These are phyloP conservation scores for Oryzias celebensis DNA, from an alignment of 2,113 vertebrate genomes.

Conservation along the genomic window DNA sequence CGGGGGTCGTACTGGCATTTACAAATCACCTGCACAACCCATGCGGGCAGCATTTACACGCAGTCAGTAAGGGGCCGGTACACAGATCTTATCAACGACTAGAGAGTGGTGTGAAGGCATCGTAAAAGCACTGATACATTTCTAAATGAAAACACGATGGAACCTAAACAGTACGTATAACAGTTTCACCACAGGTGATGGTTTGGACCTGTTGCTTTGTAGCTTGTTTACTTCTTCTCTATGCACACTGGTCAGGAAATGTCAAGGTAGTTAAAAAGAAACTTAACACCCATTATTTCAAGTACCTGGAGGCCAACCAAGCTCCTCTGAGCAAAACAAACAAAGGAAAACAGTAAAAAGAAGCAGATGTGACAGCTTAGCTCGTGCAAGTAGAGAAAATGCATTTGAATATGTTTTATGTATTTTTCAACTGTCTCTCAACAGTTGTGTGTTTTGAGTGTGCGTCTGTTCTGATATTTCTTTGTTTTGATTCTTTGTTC, in stretches of 20 bases:
- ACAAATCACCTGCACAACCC: too few species aligned
- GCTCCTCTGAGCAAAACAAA: background rate
- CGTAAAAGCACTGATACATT: background rate
- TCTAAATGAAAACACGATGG: background rate
- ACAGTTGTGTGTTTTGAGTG: background rate
- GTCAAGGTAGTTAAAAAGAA: background rate
- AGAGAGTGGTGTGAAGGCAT: too few species aligned
- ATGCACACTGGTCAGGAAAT: slow-evolving; percentile 2
- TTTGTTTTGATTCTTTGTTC: background rate
- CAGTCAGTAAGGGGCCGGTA: too few species aligned
- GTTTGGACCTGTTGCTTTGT: background rate
- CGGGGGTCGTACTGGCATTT: too few species aligned
- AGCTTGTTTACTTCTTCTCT: slow-evolving; percentile 4
- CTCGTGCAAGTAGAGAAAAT: background rate
- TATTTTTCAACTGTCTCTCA: slow-evolving; percentile 4
- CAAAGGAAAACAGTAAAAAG: background rate
- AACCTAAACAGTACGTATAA: background rate
- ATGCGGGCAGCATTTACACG: too few species aligned
- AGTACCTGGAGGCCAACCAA: background rate
- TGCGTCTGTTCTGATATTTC: background rate
- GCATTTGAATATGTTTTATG: background rate
- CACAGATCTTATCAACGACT: too few species aligned
- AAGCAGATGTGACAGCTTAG: background rate
- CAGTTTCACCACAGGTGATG: background rate
- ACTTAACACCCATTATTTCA: background rate